Evolutionary conservation across 1,140 invertebrate genomes (phyloP).

Genomic region (Paraescarpia echinospica): DNA sequence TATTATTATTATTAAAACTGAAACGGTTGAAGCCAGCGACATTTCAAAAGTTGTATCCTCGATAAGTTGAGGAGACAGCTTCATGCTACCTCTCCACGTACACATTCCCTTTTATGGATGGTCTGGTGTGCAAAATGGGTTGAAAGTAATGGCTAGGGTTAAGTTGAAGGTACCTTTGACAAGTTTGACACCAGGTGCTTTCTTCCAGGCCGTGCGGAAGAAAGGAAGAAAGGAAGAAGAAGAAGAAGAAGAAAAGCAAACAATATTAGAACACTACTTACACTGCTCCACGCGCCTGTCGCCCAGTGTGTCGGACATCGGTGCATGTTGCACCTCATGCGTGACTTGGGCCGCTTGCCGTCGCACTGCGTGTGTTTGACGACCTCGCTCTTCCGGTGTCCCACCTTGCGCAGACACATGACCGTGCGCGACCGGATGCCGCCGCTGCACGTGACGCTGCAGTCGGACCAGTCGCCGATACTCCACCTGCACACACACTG

Average conservation of each 20-base stretch:
- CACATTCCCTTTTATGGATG: no score
- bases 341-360: conserved; percentile 57
- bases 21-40: no score
- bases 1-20: no score
- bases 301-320: conserved; percentile 71
- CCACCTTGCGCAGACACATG: conserved; percentile 45
- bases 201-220: no score
- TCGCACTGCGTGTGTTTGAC: conserved; percentile 55
- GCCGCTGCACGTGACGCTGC: conserved; percentile 46
- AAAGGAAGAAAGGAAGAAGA: not conserved
- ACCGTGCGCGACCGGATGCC: conserved; percentile 40
- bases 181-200: no score
- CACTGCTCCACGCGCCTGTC: conserved; percentile 71
- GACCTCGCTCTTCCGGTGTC: conserved; percentile 36
- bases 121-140: no score
- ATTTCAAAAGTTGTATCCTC: no score
- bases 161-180: no score
- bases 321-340: conserved; percentile 65
- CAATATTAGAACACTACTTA: conserved; percentile 47
- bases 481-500: conserved; percentile 40
- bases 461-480: conserved; percentile 42
- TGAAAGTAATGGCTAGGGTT: no score
- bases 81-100: no score
- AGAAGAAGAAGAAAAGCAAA: not conserved
- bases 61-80: no score